Percentiles rank a stretch among this genome's conserved stretches.
Evolutionary conservation across 92 coral and sea anemone genomes (phyloP).

Genomic region (Hydrozoanthus gracilis): DNA sequence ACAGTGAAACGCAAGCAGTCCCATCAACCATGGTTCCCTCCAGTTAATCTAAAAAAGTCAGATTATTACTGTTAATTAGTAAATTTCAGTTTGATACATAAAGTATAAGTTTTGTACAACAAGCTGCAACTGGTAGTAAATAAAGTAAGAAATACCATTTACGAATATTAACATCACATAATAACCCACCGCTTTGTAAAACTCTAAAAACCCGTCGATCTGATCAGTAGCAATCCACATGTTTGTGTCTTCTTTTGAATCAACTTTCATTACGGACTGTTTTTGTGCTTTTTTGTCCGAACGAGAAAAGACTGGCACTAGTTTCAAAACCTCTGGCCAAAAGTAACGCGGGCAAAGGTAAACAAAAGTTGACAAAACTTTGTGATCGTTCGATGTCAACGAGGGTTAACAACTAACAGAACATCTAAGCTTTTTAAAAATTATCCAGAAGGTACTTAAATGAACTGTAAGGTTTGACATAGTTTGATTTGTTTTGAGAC

Average conservation of each 20-base stretch:
- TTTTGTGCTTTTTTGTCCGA: background rate
- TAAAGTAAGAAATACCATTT: too few species aligned
- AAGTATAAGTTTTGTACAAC: too few species aligned
- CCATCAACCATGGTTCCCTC: conserved; percentile 87
- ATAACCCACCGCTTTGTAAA: conserved; percentile 83
- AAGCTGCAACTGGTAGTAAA: too few species aligned
- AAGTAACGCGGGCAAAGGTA: background rate
- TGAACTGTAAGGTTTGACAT: too few species aligned
- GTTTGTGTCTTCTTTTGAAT: background rate
- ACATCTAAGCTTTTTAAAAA: background rate
- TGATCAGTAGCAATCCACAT: conserved; percentile 81
- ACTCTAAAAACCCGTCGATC: conserved; percentile 81
- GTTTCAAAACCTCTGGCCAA: conserved; percentile 21
- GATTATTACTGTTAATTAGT: background rate
- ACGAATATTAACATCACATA: too few species aligned
- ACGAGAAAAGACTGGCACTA: conserved; percentile 14
- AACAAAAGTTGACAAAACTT: background rate
- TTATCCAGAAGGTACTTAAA: too few species aligned
- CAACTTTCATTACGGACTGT: background rate
- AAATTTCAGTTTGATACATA: background rate
- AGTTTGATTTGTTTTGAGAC: too few species aligned
- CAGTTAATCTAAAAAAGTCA: conserved; percentile 76
- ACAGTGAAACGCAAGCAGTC: conserved; percentile 71
- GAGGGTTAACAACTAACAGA: background rate
- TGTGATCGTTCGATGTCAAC: background rate